Evolutionary conservation across 2,888 invertebrate species (phyloP), one percentile per base, ranked within the genome.

Genomic region (Mimumesa dahlbomi): DNA sequence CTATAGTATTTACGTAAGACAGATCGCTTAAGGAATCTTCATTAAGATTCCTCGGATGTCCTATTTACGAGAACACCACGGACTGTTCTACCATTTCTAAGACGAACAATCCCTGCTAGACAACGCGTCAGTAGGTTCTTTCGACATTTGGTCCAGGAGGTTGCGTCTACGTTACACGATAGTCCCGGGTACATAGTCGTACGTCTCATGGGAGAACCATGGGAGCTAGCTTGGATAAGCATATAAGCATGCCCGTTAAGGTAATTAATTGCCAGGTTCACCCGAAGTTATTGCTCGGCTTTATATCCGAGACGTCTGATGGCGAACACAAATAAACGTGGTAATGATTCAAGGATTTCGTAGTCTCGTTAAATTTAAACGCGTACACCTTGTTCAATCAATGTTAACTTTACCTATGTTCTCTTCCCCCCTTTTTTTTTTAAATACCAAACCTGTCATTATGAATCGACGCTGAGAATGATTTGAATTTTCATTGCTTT

Each of bases 211-310:
- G 38, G 62, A 70, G 40, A 13, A 42, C 16, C 13, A 34, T 42
- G 42, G 42, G 49, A 43, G 40, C 19, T 34, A 48, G 52, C 29
- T 43, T 36, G 80, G 77, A 76, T 75, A 75, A 81, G 78, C 78
- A 66, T 77, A 73, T 80, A 80, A 76, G 69, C 75, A 49, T 42
- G 64, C 61, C 25, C 64, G 71, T 77, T 81, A 79, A 58, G 77
- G 71, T 77, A 82, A 81, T 82, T 81, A 82, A 82, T 80, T 76
- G 72, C 53, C 36, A 58, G 72, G 69, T 70, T 74, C 43, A 36
- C 50, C n/a, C 50, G 43, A 76, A 80, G 74, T 76, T 78, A 82
- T 73, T 72, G 73, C 64, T 16, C n/a, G 59, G 67, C 75, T 74
- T 79, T 82, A 81, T 74, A 63, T 52, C 49, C 59, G 22, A n/a